These are phyloP conservation scores for Ptychodera flava DNA, from an alignment of 35 echinoderm and acorn worm genomes.

Conservation along the genomic window DNA sequence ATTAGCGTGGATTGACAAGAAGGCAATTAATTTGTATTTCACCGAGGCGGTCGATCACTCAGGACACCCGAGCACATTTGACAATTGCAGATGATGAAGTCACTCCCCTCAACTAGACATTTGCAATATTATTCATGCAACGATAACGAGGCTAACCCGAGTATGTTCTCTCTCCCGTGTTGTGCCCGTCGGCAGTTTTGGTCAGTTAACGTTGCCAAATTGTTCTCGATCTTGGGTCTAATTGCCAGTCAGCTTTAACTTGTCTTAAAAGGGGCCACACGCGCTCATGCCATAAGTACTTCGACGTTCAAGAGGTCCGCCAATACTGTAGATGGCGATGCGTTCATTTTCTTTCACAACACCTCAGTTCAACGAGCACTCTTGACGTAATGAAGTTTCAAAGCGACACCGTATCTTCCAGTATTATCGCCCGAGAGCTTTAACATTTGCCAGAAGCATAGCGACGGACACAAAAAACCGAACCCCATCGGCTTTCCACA, in stretches of 20 bases:
- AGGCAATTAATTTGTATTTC: not conserved
- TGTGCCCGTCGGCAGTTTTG: not conserved
- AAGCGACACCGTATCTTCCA: not conserved
- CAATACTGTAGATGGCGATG: not conserved
- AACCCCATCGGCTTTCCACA: not conserved
- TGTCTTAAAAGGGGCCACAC: not conserved
- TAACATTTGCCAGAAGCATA: not conserved
- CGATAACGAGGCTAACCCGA: not conserved
- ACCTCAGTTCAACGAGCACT: not conserved
- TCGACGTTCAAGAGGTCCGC: not conserved
- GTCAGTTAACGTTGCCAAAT: not conserved
- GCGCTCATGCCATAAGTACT: not conserved
- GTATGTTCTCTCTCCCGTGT: not conserved
- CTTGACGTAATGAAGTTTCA: not conserved
- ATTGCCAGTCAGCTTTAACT: not conserved
- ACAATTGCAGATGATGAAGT: not conserved
- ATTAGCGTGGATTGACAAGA: not conserved
- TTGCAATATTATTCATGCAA: not conserved
- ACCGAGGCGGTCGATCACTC: not conserved
- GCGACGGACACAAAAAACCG: not conserved
- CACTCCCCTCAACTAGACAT: not conserved
- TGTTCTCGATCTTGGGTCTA: not conserved
- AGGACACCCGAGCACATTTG: not conserved
- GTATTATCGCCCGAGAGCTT: not conserved
- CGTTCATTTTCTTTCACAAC: not conserved